Conservation (phyloP, 2,113 vertebrate genomes). For the Fukomys damarensis region DNA sequence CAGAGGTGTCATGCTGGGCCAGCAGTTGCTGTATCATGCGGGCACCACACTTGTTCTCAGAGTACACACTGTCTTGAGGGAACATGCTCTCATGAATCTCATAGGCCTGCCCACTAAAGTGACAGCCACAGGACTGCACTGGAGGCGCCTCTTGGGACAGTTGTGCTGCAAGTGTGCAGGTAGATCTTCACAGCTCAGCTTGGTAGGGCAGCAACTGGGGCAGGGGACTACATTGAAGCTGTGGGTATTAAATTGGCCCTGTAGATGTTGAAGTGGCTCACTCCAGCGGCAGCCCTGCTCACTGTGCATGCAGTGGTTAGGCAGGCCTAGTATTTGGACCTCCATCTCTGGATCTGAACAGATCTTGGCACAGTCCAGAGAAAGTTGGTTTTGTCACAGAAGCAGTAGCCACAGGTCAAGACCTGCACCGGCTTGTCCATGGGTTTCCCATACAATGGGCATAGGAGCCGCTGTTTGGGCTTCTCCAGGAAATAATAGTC, state of each 20-base stretch:
- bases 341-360: constrained; percentile 93
- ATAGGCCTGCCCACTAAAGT: constrained; percentile 90
- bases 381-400: too few species aligned
- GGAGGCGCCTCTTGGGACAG: constrained; percentile 97
- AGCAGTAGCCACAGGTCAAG: too few species aligned
- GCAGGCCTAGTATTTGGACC: constrained; percentile 85
- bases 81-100: constrained; percentile 96
- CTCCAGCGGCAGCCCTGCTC: constrained; percentile 99
- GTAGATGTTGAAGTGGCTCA: constrained; percentile 95
- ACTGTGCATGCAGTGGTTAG: constrained; percentile 97
- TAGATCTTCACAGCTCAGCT: constrained; percentile 95
- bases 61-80: constrained; percentile 99
- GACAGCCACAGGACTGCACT: constrained; percentile 96
- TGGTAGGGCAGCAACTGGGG: constrained; percentile 95
- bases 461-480: too few species aligned
- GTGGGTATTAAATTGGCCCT: constrained; percentile 96
- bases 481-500: too few species aligned
- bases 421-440: too few species aligned
- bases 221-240: constrained; percentile 97
- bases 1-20: constrained; percentile 92
- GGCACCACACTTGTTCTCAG: constrained; percentile 98
- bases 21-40: constrained; percentile 98
- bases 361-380: constrained; percentile 88
- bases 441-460: too few species aligned
- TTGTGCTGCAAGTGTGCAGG: constrained; percentile 96